These are phyloP conservation scores for Oxyscelio sp. DNA, from an alignment of 2,888 invertebrate genomes.

Conservation along the genomic window DNA sequence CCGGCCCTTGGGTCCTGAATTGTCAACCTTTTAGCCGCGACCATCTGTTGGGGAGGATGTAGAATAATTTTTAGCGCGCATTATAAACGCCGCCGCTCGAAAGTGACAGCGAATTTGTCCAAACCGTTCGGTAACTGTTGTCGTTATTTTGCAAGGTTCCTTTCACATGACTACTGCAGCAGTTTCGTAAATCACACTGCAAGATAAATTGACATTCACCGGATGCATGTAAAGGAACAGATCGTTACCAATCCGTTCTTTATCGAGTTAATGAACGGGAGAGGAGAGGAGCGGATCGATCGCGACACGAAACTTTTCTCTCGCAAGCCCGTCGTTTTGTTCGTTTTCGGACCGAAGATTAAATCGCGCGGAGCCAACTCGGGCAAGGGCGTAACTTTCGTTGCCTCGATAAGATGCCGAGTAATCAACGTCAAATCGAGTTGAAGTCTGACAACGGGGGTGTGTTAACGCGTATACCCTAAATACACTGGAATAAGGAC, in stretches of 20 bases:
- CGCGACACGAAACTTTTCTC: constrained; percentile 37
- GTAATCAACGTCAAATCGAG: constrained; percentile 76
- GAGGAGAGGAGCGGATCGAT: constrained; percentile 68
- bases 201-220: constrained; percentile 76
- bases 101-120: constrained; percentile 74
- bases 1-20: too few species aligned
- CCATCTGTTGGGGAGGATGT: constrained; percentile 30
- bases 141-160: constrained; percentile 73
- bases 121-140: constrained; percentile 68
- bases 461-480: constrained; percentile 72
- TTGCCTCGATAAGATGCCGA: constrained; percentile 69
- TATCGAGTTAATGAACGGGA: constrained; percentile 67
- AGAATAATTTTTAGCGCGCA: constrained; percentile 68
- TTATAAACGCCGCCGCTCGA: constrained; percentile 68
- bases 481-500: constrained; percentile 72
- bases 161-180: constrained; percentile 74
- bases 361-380: constrained; percentile 69
- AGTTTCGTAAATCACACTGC: constrained; percentile 74
- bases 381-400: constrained; percentile 73
- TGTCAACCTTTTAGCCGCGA: constrained; percentile 42
- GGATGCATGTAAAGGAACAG: constrained; percentile 75
- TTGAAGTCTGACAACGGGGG: constrained; percentile 71
- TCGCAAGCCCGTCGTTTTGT: background rate
- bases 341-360: constrained; percentile 62
- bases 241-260: constrained; percentile 67